phyloP scores from a whole-genome alignment of 2,113 vertebrate genomes.

The Ciconia boyciana region DNA sequence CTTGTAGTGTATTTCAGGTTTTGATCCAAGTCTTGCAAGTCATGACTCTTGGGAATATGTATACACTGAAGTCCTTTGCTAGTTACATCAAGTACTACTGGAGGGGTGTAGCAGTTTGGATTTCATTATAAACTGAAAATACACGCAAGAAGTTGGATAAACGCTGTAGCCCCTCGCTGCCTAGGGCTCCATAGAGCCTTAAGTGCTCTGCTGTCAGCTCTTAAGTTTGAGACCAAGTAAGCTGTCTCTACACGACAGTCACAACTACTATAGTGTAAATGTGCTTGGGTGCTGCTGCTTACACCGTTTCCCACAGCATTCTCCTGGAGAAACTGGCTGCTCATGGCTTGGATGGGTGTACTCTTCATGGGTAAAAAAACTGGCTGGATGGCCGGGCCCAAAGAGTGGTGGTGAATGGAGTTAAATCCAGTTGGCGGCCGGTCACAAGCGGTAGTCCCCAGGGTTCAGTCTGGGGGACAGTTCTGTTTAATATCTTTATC shows the following conservation, averaged over 20 bases:
- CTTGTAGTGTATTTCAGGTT: neutral
- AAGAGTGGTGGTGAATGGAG: neutral
- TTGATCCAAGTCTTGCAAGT: neutral
- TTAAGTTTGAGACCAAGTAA: neutral
- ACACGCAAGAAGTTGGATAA: neutral
- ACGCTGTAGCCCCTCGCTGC: accelerated
- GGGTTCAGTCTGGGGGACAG: too few relatives aligned
- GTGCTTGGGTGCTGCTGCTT: neutral
- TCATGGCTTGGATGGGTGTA: neutral
- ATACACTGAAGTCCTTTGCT: neutral
- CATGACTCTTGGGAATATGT: neutral
- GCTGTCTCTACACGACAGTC: neutral
- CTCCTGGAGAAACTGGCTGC: neutral
- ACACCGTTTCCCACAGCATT: too few relatives aligned
- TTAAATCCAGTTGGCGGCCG: neutral
- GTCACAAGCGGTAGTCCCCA: neutral
- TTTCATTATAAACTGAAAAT: neutral
- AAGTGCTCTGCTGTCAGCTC: neutral
- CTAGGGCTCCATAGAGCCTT: neutral
- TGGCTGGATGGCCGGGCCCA: neutral
- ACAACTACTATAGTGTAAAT: neutral
- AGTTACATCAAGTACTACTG: neutral
- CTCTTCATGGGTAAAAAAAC: neutral
- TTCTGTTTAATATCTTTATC: too few relatives aligned
- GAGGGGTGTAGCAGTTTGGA: neutral